These are phyloP conservation scores for Mesembrinibis cayennensis DNA, from an alignment of 2,113 vertebrate species.

Conservation along the genomic window DNA sequence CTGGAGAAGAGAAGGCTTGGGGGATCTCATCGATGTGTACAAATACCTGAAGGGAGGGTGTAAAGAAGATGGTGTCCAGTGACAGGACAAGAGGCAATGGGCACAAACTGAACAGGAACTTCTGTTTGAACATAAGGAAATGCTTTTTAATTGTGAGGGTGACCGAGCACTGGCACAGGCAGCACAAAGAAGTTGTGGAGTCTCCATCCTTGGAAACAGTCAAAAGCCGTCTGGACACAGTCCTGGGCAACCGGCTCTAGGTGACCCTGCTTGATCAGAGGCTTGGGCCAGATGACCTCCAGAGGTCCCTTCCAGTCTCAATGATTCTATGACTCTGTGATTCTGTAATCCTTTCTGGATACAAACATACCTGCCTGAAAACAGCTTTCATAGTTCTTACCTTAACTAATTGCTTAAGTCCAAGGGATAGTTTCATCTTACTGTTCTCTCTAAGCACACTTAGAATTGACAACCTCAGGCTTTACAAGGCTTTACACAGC, in stretches of 20 bases:
- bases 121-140: not conserved
- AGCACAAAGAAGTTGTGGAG: not conserved
- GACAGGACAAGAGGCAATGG: not conserved
- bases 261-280: not conserved
- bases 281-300: not conserved
- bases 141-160: not conserved
- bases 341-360: not conserved
- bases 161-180: not conserved
- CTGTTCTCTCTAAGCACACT: not conserved
- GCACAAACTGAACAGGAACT: not conserved
- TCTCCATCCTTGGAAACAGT: not conserved
- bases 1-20: not conserved
- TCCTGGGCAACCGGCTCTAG: not conserved
- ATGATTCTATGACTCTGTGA: not conserved
- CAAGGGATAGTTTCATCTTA: not conserved
- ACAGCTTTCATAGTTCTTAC: not conserved
- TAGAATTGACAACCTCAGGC: not conserved
- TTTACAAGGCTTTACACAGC: not conserved
- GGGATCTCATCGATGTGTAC: not conserved
- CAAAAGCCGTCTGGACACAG: not conserved
- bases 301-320: not conserved
- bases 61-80: not conserved
- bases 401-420: not conserved
- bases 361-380: not conserved
- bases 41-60: not conserved